Conservation (phyloP, 2,888 invertebrate species). For the Antitype chi region DNA sequence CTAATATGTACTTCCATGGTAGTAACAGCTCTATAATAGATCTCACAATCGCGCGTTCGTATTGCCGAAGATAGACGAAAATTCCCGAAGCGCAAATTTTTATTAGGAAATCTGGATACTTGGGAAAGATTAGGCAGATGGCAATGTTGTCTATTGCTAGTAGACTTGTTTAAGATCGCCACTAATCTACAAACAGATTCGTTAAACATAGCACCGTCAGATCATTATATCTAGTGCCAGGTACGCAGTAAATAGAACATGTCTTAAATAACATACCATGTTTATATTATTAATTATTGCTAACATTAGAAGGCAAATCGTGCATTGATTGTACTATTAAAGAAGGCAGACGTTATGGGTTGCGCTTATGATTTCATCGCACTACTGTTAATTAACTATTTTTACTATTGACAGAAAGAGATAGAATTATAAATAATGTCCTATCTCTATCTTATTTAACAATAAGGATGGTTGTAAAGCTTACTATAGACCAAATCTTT, state of each 20-base stretch:
- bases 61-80: background rate
- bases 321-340: constrained; percentile 53
- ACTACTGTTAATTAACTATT: constrained; percentile 25
- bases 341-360: constrained; percentile 40
- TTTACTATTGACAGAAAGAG: constrained; percentile 19
- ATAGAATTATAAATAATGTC: background rate
- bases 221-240: constrained; percentile 65
- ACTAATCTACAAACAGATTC: constrained; percentile 56
- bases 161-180: background rate
- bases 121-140: too few species aligned
- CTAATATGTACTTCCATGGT: background rate
- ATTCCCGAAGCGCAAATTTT: background rate
- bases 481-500: background rate
- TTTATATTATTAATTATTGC: constrained; percentile 51
- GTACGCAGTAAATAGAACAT: constrained; percentile 44
- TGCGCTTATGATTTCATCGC: constrained; percentile 1
- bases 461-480: constrained; percentile 8
- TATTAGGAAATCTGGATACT: background rate
- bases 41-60: background rate
- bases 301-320: constrained; percentile 56
- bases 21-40: background rate
- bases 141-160: background rate
- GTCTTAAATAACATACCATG: constrained; percentile 38
- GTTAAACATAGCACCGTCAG: constrained; percentile 73
- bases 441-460: constrained; percentile 13